These are phyloP conservation scores for Manis pentadactyla DNA, from an alignment of 2,797 vertebrate species.

Conservation along the genomic window DNA sequence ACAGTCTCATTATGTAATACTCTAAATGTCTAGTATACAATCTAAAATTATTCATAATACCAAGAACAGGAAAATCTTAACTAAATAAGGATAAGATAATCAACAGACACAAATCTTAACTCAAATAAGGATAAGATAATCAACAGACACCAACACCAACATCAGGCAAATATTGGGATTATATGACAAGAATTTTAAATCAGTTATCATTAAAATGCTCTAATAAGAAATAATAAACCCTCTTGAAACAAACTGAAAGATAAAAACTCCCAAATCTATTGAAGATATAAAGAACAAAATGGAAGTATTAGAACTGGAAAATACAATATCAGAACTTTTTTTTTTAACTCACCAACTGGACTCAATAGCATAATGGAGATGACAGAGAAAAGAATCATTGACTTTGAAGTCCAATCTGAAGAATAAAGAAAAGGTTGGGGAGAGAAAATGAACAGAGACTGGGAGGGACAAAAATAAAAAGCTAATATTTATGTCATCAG, in stretches of 20 bases:
- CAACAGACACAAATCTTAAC: neutral
- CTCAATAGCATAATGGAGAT: neutral
- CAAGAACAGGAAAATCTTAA: neutral
- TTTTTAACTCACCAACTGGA: neutral
- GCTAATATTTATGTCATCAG: neutral
- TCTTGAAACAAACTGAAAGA: conserved; percentile 11
- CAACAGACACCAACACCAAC: neutral
- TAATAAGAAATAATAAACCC: neutral
- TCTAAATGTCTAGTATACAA: neutral
- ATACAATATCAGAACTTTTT: neutral
- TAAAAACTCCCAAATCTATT: neutral
- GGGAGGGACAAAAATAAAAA: neutral
- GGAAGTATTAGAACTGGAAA: conserved; percentile 1
- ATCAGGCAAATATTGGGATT: neutral
- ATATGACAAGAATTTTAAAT: neutral
- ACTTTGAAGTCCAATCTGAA: neutral
- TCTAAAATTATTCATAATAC: neutral
- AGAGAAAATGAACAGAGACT: neutral
- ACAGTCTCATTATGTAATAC: neutral
- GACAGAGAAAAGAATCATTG: neutral
- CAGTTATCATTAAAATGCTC: neutral
- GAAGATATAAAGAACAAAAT: neutral
- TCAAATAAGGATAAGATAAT: neutral
- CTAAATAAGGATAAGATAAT: neutral
- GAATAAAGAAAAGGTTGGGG: neutral